These are phyloP conservation scores for Portunus trituberculatus DNA, from an alignment of 1,140 invertebrate genomes.

Conservation along the genomic window DNA sequence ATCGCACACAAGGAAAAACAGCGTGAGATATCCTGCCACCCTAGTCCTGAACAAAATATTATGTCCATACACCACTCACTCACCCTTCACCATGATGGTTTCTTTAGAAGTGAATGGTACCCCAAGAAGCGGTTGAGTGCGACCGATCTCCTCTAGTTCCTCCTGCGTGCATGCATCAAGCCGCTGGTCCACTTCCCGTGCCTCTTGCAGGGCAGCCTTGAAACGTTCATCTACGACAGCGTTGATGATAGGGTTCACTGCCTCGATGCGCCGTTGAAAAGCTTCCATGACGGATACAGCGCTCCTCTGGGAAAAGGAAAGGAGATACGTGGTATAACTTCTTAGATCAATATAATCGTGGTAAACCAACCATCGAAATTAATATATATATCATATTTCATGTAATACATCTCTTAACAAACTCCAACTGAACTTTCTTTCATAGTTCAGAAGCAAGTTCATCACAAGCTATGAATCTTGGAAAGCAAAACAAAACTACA, in stretches of 20 bases:
- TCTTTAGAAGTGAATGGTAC: conserved; percentile 93
- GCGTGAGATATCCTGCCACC: too few species aligned
- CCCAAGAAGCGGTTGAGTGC: conserved; percentile 87
- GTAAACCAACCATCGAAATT: too few species aligned
- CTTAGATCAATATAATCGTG: too few species aligned
- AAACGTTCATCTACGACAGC: conserved; percentile 79
- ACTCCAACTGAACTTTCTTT: too few species aligned
- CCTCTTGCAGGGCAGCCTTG: conserved; percentile 78
- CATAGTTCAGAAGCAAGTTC: too few species aligned
- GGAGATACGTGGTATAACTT: too few species aligned
- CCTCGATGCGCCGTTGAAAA: conserved; percentile 79
- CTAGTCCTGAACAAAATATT: too few species aligned
- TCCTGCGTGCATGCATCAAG: conserved; percentile 79
- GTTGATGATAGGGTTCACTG: conserved; percentile 79
- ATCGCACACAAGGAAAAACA: too few species aligned
- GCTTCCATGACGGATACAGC: conserved; percentile 78
- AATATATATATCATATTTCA: too few species aligned
- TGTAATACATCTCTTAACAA: too few species aligned
- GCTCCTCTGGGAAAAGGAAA: neutral
- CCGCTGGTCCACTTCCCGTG: conserved; percentile 78
- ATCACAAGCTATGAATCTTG: too few species aligned
- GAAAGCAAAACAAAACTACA: too few species aligned
- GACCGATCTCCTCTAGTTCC: conserved; percentile 80
- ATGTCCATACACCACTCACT: neutral
- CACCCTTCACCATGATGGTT: conserved; percentile 27